Evolutionary conservation across 1,140 invertebrate species (phyloP).

Genomic region (Diploscapter pachys): DNA sequence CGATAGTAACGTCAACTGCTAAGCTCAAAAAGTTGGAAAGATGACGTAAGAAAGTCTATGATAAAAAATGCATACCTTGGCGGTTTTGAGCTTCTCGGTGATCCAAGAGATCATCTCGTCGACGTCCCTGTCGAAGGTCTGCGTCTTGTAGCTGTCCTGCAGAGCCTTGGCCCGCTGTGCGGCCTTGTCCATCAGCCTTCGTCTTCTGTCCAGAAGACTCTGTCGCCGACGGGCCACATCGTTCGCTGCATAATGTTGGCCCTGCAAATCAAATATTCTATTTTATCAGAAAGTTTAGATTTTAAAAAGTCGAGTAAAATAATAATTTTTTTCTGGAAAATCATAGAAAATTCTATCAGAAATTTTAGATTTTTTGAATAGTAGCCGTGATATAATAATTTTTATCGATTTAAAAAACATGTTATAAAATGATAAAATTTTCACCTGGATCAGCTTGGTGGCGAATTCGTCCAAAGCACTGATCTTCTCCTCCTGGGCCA

Average conservation of each 20-base stretch:
- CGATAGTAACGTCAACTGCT: no score
- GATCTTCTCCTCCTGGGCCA: conserved; percentile 97
- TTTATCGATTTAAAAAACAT: no score
- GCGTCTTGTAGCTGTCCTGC: conserved; percentile 85
- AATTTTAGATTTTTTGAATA: no score
- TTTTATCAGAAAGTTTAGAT: no score
- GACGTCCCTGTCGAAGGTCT: conserved; percentile 95
- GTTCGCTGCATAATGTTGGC: conserved; percentile 93
- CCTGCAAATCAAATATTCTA: conserved; percentile 57
- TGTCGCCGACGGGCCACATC: conserved; percentile 87
- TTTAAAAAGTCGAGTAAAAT: no score
- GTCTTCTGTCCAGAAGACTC: conserved; percentile 71
- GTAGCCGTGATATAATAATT: no score
- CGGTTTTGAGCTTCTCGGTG: conserved; percentile 96
- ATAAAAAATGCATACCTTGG: conserved; percentile 56
- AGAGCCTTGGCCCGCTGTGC: conserved; percentile 74
- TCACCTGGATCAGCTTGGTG: conserved; percentile 69
- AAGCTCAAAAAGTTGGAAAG: no score
- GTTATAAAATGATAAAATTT: no score
- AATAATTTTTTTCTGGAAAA: no score
- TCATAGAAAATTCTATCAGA: no score
- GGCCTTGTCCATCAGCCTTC: conserved; percentile 82
- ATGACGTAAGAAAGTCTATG: no score
- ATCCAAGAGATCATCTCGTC: conserved; percentile 99
- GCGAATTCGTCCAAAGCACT: conserved; percentile 97